Evolutionary conservation across 2,113 vertebrate genomes (phyloP).

Genomic region (Crocuta crocuta): DNA sequence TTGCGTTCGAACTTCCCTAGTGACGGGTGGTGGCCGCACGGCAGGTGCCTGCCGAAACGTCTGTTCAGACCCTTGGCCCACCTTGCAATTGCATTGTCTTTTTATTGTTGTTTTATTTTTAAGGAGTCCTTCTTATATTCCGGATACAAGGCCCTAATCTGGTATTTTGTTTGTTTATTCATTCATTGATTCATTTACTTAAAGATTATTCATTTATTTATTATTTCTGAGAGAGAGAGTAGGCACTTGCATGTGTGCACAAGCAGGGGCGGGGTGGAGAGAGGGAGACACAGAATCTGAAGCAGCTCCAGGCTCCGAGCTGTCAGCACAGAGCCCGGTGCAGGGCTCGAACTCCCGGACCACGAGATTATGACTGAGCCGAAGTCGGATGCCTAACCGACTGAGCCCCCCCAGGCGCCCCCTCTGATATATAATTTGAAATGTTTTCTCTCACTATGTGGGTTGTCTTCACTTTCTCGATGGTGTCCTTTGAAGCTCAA

Average conservation of each 20-base stretch:
- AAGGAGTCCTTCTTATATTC: not conserved
- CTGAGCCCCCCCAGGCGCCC: too few relatives aligned
- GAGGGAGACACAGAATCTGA: too few relatives aligned
- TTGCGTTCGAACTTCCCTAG: not conserved
- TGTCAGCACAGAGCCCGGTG: too few relatives aligned
- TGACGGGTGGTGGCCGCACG: not conserved
- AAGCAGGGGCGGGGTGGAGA: too few relatives aligned
- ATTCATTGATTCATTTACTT: too few relatives aligned
- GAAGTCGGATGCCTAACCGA: too few relatives aligned
- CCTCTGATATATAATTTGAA: not conserved
- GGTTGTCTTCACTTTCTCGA: not conserved
- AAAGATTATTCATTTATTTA: too few relatives aligned
- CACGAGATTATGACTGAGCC: too few relatives aligned
- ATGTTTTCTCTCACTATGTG: not conserved
- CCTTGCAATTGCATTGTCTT: not conserved
- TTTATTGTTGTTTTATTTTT: not conserved
- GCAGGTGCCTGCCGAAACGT: not conserved
- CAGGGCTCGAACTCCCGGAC: too few relatives aligned
- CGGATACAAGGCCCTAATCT: not conserved
- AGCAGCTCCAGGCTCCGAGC: too few relatives aligned
- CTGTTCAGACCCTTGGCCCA: not conserved
- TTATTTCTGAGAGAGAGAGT: too few relatives aligned
- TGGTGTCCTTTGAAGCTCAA: not conserved
- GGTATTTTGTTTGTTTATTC: not conserved
- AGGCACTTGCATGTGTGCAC: too few relatives aligned